A percentile compares a stretch with the other conserved stretches of the same genome.
These are phyloP conservation scores for Yponomeuta malinellus DNA, from an alignment of 2,888 invertebrate genomes.

Conservation along the genomic window DNA sequence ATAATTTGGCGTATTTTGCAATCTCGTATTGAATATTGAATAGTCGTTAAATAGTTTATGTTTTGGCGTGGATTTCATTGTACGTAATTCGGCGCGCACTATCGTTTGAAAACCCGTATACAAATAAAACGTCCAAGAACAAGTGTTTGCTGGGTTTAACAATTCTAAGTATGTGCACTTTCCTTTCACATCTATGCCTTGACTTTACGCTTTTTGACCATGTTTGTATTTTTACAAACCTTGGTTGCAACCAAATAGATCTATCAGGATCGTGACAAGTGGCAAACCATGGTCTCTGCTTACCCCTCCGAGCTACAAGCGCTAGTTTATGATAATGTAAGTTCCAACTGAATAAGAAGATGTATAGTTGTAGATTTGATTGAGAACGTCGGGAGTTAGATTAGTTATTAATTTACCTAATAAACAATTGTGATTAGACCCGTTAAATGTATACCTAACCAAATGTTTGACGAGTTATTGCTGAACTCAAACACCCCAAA, in stretches of 20 bases:
- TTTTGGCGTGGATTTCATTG: constrained; percentile 68
- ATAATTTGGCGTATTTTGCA: constrained; percentile 76
- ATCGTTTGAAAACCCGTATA: constrained; percentile 63
- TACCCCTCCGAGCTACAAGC: no score
- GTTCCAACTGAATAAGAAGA: no score
- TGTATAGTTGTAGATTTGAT: no score
- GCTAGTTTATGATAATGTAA: no score
- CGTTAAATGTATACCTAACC: no score
- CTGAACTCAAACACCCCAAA: background rate
- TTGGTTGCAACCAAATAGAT: no score
- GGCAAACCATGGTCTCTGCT: no score
- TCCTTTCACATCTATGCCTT: background rate
- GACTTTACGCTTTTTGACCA: background rate
- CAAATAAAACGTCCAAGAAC: constrained; percentile 62
- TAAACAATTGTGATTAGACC: no score
- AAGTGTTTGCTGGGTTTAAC: constrained; percentile 62
- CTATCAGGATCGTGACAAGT: no score
- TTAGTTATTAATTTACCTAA: no score
- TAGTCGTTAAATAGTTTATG: constrained; percentile 74
- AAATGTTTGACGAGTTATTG: no score
- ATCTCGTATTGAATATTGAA: constrained; percentile 75
- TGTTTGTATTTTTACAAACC: background rate
- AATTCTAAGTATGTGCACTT: constrained; percentile 32
- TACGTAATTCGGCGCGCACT: constrained; percentile 58
- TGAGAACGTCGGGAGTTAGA: no score